phyloP scores from a whole-genome alignment of 2,888 invertebrate species.

The Oligia latruncula region DNA sequence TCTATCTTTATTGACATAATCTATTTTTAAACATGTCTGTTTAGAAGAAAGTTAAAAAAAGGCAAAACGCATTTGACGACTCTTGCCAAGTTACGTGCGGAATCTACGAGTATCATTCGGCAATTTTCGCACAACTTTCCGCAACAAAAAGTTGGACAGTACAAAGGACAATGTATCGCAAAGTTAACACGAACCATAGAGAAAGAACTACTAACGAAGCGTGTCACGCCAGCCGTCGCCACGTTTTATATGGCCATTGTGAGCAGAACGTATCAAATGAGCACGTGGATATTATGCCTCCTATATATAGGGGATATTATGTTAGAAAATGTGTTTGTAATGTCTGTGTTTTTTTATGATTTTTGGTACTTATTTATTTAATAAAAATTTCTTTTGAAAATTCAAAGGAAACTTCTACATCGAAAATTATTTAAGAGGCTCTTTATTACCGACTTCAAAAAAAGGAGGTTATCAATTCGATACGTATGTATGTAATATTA shows the following conservation, averaged over 20 bases:
- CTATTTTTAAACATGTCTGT: no score
- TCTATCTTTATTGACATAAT: no score
- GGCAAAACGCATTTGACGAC: neutral
- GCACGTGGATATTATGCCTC: constrained; percentile 72
- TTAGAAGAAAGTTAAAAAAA: neutral
- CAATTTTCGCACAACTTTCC: neutral
- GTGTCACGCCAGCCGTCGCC: constrained; percentile 76
- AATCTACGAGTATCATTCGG: neutral
- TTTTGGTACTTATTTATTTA: neutral
- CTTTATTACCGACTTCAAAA: no score
- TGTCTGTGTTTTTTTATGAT: neutral
- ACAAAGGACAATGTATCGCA: constrained; percentile 37
- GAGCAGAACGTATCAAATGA: constrained; percentile 67
- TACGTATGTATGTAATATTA: no score
- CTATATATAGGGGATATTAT: constrained; percentile 10
- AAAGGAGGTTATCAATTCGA: no score
- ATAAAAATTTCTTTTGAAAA: neutral
- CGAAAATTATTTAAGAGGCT: neutral
- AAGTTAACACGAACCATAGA: constrained; percentile 66
- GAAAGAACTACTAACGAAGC: constrained; percentile 80
- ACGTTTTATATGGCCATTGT: constrained; percentile 78
- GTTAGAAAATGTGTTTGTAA: constrained; percentile 36
- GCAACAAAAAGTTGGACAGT: constrained; percentile 8
- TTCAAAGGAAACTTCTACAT: no score
- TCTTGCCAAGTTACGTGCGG: neutral